Evolutionary conservation across 2,113 vertebrate genomes (phyloP).

Genomic region (Oxyruncus cristatus): DNA sequence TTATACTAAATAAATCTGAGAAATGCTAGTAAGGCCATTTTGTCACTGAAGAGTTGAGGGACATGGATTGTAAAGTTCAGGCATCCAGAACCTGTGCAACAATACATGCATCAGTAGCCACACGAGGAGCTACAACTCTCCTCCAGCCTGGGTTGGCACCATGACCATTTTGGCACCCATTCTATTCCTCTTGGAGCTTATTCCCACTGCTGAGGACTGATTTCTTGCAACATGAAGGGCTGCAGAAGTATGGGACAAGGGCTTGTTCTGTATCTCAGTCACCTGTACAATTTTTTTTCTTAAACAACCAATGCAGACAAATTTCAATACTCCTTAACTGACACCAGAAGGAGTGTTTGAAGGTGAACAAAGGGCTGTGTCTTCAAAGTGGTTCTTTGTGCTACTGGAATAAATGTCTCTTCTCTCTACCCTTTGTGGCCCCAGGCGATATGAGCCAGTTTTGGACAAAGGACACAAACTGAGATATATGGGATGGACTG

Average conservation of each 20-base stretch:
- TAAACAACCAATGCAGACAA: neutral
- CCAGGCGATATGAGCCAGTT: neutral
- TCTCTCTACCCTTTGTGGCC: neutral
- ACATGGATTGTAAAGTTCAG: neutral
- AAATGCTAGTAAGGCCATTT: neutral
- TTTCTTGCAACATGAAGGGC: neutral
- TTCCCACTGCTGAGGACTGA: neutral
- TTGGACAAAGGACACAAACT: neutral
- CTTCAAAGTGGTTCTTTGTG: slow-evolving; percentile 45
- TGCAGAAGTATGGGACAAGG: neutral
- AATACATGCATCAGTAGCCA: neutral
- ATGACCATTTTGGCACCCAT: neutral
- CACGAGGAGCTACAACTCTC: neutral
- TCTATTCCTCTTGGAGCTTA: neutral
- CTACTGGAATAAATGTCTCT: neutral
- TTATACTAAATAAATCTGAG: neutral
- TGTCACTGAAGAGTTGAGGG: neutral
- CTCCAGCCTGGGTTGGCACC: neutral
- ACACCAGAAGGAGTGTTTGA: neutral
- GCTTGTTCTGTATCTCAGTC: neutral
- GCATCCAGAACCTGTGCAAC: neutral
- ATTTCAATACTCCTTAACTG: slow-evolving; percentile 32
- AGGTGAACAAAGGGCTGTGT: neutral
- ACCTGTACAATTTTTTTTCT: neutral
- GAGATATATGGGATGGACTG: neutral